These are phyloP conservation scores for Hylia prasina DNA, from an alignment of 2,113 vertebrate species.

Conservation along the genomic window DNA sequence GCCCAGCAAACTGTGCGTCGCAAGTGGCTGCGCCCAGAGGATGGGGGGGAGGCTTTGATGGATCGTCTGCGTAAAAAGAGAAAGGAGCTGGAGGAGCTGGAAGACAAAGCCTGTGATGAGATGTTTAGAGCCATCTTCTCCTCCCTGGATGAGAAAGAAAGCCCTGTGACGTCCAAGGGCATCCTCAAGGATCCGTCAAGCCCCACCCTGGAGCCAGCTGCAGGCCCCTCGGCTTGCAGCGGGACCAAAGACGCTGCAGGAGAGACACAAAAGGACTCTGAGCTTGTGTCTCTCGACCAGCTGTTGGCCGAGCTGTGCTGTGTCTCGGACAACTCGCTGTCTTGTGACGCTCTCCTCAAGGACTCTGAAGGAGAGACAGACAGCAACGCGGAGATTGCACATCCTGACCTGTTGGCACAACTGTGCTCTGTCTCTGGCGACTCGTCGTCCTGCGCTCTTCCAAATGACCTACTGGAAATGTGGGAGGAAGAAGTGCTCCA, in stretches of 20 bases:
- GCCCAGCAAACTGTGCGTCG: rapidly evolving
- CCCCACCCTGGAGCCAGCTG: background rate
- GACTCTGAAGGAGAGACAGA: background rate
- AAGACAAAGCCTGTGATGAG: background rate
- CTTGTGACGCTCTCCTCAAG: rapidly evolving
- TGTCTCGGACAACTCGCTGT: background rate
- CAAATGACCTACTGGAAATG: background rate
- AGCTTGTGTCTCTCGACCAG: background rate
- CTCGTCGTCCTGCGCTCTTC: background rate
- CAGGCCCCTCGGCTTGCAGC: rapidly evolving
- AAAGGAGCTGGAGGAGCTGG: background rate
- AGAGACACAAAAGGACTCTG: background rate
- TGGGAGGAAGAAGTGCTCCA: background rate
- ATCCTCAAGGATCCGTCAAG: background rate
- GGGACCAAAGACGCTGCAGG: rapidly evolving
- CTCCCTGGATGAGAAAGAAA: background rate
- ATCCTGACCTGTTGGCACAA: no score
- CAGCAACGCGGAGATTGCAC: background rate
- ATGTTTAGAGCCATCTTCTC: background rate
- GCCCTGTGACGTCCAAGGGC: no score
- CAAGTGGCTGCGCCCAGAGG: background rate
- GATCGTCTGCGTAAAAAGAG: background rate
- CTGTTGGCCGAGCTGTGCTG: background rate
- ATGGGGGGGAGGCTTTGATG: background rate
- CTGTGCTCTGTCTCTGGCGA: background rate